phyloP scores from a whole-genome alignment of 1,140 invertebrate species.

The Sycophila sp. region DNA sequence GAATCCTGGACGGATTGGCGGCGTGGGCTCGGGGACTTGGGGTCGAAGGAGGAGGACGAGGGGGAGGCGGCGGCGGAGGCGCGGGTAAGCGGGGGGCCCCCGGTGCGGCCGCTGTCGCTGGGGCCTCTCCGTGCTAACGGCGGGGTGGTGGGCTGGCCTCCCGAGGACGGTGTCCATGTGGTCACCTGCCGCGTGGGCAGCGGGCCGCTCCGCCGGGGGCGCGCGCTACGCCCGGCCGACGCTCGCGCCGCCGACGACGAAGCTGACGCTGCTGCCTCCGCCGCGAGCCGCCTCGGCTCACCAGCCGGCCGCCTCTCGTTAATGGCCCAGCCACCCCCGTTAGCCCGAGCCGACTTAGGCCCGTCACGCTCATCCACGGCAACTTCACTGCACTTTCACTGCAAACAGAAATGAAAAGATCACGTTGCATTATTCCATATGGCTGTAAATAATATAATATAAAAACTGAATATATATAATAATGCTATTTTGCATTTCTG shows the following conservation, averaged over 20 bases:
- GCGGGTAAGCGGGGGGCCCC: background rate
- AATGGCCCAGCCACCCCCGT: background rate
- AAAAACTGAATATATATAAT: too few relatives aligned
- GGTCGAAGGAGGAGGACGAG: background rate
- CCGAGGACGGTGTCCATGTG: constrained; percentile 37
- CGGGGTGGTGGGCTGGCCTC: background rate
- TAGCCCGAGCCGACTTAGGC: constrained; percentile 3
- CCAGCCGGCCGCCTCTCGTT: background rate
- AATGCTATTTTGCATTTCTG: too few relatives aligned
- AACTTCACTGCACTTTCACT: constrained; percentile 4
- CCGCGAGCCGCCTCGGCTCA: background rate
- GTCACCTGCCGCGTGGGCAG: constrained; percentile 23
- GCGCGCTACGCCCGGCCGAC: background rate
- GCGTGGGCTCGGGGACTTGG: background rate
- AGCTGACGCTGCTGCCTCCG: background rate
- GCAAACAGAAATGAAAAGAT: too few relatives aligned
- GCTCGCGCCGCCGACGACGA: background rate
- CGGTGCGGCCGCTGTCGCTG: background rate
- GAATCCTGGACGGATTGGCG: background rate
- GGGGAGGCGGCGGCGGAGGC: background rate
- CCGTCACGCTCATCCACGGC: constrained; percentile 29
- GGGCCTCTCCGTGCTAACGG: background rate
- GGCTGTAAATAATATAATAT: too few relatives aligned
- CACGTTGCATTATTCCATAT: too few relatives aligned
- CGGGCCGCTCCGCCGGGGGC: background rate